Base-by-base conservation (phyloP, 2,113 vertebrate species). In the Melanerpes aurifrons region DNA sequence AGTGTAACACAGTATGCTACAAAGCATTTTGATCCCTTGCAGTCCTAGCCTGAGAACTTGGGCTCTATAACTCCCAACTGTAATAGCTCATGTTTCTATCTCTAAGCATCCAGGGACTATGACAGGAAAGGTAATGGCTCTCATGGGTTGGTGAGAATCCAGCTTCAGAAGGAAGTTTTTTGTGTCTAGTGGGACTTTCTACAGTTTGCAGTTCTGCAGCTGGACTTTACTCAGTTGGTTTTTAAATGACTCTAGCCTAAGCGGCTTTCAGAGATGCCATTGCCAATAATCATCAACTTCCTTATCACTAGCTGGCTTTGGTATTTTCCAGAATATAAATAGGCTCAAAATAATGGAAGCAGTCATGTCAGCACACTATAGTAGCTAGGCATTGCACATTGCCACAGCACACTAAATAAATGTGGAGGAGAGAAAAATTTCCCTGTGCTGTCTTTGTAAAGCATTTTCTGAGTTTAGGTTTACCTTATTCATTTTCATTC, bases 321-420 rank as follows among this genome's bases (percentile, higher is more conserved):
- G 35, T 71, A 69, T 87, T 78, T 89, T 94, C 57, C n/a, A 40
- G 68, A 58, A 66, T 85, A 79, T 72, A 89, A 91, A 92, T 3
- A 85, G 71, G 71, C 67, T 76, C 11, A 67, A 80, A 94, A 87
- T 80, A 89, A 73, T 72, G 57, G 64, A 84, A 82, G 71, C 74
- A 89, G 56, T 82, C 40, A 3, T 87, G 57, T 63, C 74, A 87
- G 48, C 32, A 15, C 28, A 10, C 32, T 82, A 1, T 31, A 91
- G 50, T 56, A 84, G 71, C 74, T 59, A 87, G 67, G 40, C 53
- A 43, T 29, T 70, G 17, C 0, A 0, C 37, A 57, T 32, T 87
- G 70, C n/a, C 56, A 67, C 12, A 31, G 57, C 64, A 71, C 43
- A 77, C 47, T 77, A 85, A 50, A 72, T 75, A 37, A 22, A 37